Evolutionary conservation across 2,888 invertebrate species (phyloP).

Genomic region (Muscina levida): DNA sequence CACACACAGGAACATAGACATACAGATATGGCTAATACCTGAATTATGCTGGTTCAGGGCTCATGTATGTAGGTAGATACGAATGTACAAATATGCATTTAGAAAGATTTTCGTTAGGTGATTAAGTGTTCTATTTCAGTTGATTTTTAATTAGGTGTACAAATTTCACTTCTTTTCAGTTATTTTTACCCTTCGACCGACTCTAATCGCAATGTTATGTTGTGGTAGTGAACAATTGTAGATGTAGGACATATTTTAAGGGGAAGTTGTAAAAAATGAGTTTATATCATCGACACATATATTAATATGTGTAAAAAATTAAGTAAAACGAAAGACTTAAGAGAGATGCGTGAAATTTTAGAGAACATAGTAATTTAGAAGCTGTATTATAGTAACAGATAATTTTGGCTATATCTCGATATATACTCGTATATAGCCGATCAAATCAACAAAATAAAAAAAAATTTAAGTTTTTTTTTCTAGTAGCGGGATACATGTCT

Average conservation of each 20-base stretch:
- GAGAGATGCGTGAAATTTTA: conserved; percentile 1
- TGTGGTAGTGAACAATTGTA: not conserved
- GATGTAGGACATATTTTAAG: not conserved
- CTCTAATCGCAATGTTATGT: conserved; percentile 18
- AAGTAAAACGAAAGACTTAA: conserved; percentile 22
- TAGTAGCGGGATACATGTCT: no score
- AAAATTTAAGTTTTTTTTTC: no score
- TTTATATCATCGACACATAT: not conserved
- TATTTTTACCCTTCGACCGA: not conserved
- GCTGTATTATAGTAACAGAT: no score
- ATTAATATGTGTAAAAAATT: not conserved
- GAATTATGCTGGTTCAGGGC: conserved; percentile 16
- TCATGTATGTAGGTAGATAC: not conserved
- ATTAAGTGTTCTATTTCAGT: conserved; percentile 48
- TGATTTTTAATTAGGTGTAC: conserved; percentile 26
- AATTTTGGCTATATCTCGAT: no score
- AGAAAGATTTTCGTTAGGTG: conserved; percentile 47
- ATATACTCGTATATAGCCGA: no score
- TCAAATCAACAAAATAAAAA: no score
- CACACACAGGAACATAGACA: not conserved
- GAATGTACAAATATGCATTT: conserved; percentile 17
- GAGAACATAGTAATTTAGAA: no score
- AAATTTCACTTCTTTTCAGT: conserved; percentile 44
- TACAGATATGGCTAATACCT: not conserved
- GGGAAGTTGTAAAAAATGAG: not conserved